Evolutionary conservation across 1,140 invertebrate genomes (phyloP), one percentile per base, ranked within the genome.

Genomic region (Paracyclopina nana): DNA sequence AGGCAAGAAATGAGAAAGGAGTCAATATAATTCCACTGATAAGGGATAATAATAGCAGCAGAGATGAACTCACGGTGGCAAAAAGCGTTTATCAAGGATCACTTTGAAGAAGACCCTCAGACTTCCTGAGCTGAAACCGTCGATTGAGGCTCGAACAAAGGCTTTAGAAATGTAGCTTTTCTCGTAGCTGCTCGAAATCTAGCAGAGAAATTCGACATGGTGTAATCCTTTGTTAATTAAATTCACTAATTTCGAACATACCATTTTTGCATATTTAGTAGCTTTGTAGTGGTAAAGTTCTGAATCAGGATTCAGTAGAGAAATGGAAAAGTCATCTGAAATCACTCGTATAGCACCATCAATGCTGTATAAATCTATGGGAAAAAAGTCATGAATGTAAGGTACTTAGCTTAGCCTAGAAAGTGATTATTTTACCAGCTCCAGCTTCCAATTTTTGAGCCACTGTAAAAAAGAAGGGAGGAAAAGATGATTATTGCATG

Each of bases 261-360:
- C 45, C 45, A 14, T 29, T 11, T 24, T 12, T 6, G 45, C 27
- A 28, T 28, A 48, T 48, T 27, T n/a, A 11, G 25, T 25, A 12
- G 45, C 45, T n/a, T 44, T 46, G 11, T 24, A n/a, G 12, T 29
- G 16, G 22, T 52, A 52, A 30, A 24, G 22, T 12, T 42, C 14
- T 22, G 50, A 22, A 16, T 46, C 34, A 12, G 50, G 50, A 28
- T 52, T 52, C 11, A 52, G 50, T 14, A 52, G 50, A 16, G 50
- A 52, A 26, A 52, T 46, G 16, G 50, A 52, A 40, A 52, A 52
- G 22, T 52, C 50, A n/a, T 52, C 38, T 14, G 50, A 52, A 31
- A 31, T 9, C 14, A 31, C 29, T 9, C 9, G 29, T 31, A 31
- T 31, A 31, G 14, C 9, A 31, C 9, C 29, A 31, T 9, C 9